Evolutionary conservation across 2,888 invertebrate species (phyloP).

Genomic region (Halictus quadricinctus): DNA sequence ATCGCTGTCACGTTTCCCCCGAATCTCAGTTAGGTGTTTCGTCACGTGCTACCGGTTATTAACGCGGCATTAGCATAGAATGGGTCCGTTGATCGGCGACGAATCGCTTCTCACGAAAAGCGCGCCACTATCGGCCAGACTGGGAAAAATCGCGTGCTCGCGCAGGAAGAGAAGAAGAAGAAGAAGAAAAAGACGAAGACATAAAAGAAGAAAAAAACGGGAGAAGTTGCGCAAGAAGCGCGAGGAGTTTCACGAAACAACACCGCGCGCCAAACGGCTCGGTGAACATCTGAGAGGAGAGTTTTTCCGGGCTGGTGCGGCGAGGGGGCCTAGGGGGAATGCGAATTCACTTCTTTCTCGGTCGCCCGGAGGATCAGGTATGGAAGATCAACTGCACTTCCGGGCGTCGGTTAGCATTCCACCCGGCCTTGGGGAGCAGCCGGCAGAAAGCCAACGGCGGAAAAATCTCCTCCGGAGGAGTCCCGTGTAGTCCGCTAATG

Average conservation of each 20-base stretch:
- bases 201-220: not conserved
- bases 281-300: conserved; percentile 29
- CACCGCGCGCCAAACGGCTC: not conserved
- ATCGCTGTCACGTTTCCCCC: not conserved
- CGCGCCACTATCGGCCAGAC: not conserved
- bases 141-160: not conserved
- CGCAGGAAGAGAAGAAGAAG: too few relatives aligned
- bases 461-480: conserved; percentile 53
- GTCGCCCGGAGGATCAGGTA: conserved; percentile 58
- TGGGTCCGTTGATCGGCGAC: conserved; percentile 34
- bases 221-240: conserved; percentile 9
- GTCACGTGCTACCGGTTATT: conserved; percentile 29
- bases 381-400: conserved; percentile 65
- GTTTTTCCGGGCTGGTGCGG: conserved; percentile 42
- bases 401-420: conserved; percentile 67
- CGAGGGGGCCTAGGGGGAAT: conserved; percentile 36
- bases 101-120: conserved; percentile 36
- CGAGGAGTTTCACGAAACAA: conserved; percentile 3
- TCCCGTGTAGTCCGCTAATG: conserved; percentile 66
- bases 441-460: conserved; percentile 9
- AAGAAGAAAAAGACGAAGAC: not conserved
- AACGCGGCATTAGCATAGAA: conserved; percentile 44
- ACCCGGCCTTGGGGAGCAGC: conserved; percentile 31
- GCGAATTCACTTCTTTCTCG: conserved; percentile 62
- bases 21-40: conserved; percentile 19